Base-by-base conservation (phyloP, 2,113 vertebrate genomes). In the Melanocharis versteri region DNA sequence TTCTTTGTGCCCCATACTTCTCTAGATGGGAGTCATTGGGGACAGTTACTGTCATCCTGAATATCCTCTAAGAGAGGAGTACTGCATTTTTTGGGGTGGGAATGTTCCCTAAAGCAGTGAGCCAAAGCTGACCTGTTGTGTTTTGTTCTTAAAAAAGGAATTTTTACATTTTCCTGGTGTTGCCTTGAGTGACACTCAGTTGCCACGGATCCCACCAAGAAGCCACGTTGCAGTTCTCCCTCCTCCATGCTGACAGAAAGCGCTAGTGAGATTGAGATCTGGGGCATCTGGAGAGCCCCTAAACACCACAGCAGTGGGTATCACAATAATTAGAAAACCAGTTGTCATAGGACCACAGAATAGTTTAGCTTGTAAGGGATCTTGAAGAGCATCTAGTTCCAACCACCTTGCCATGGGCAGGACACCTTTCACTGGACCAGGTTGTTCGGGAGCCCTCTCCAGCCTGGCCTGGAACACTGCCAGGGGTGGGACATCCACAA, bases 141-240 rank as follows among this genome's bases (percentile, higher is more conserved):
- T 42, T 78, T 51, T 23, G 9, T 10, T 69, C 51, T 39, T 7
- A 10, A 10, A 47, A 30, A 30, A 30, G 7, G 18, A 44, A 24
- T 24, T 9, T 15, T 4, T 18, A 12, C 4, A 3, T 24, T 57
- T 79, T 51, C 4, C 44, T 4, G 2, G 14, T 1, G 19, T 19
- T 39, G 51, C 35, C 26, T 9, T 1, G 19, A 9, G 31, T 2
- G 27, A 30, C n/a, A 5, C 50, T 16, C 5, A 3, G 9, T 16
- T 37, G 21, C 24, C 44, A 19, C 1, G 1, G 40, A 13, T 9
- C 11, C 50, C 19, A 17, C 8, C 9, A 14, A 19, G 45, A 14
- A 45, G 30, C 16, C 37, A 13, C 4, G 1, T 14, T 11, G 58
- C 40, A 8, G 13, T 10, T 42, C 45, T 40, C n/a, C 1, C 8